Base-by-base conservation (phyloP, 2,888 invertebrate species). In the Drosophila yooni region DNA sequence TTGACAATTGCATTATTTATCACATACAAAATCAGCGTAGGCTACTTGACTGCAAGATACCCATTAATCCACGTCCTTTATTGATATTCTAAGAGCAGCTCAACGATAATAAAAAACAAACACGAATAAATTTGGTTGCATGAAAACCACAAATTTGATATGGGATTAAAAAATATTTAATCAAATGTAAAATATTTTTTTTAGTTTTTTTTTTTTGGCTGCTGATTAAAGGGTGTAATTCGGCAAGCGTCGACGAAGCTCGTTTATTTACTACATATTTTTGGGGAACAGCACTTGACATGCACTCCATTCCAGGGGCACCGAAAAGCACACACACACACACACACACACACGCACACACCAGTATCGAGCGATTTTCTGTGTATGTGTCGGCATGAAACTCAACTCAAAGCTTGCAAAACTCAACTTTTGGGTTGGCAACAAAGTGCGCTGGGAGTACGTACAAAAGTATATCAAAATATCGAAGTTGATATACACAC, bases 391-490 rank as follows among this genome's bases (percentile, higher is more conserved):
- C 25, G 25, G 25, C 31, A 18, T 25, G 33, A 48, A 59, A 59
- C 34, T 50, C 59, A 60, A 51, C 51, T 51, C 21, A 21, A 13
- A 51, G 21, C 59, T 36, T 52, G 43, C 10, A 43, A 57, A 57
- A 57, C n/a, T 60, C 21, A 36, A 27, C 34, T 38, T 36, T 21
- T 38, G 15, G n/a, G 27, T 36, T 31, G 31, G 31, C 31, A 52
- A 53, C 53, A 50, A 50, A 18, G 29, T 57, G 31, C 21, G 40
- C 25, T 36, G 34, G 6, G 25, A 7, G 36, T 36, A n/a, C 21
- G 6, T 50, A 54, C n/a, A 58, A 31, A 52, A 11, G 33, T 62
- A 66, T 52, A 66, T 66, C 27, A 57, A 51, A 51, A 65, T 50
- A 38, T 34, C 21, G 25, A 46, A 36, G 52, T 58, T 58, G 15